A percentile compares a stretch with the other conserved stretches of the same genome.
phyloP scores from a whole-genome alignment of 2,797 vertebrate genomes.

The Mallotus villosus region DNA sequence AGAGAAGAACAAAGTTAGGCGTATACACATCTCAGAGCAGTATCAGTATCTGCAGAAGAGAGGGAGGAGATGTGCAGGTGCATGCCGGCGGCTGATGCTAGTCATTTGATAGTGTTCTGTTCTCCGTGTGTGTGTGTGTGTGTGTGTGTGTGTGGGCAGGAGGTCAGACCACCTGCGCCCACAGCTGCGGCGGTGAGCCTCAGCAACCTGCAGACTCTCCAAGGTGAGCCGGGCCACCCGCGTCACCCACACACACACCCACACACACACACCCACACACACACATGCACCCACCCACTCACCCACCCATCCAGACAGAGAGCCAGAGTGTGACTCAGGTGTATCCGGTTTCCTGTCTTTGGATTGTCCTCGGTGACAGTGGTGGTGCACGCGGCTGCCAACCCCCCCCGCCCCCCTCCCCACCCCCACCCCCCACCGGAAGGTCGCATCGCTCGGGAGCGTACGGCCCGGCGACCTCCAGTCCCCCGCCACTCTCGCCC shows the following conservation, averaged over 20 bases:
- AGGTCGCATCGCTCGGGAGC: constrained; percentile 14
- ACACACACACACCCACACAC: neutral
- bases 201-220: neutral
- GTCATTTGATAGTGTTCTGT: constrained; percentile 3
- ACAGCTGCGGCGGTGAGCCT: neutral
- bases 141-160: neutral
- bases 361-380: constrained; percentile 20
- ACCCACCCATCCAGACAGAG: neutral
- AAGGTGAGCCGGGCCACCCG: constrained; percentile 10
- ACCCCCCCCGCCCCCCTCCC: neutral
- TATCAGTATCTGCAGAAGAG: constrained; percentile 2
- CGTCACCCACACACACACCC: neutral
- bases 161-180: neutral
- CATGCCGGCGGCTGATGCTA: constrained; percentile 1
- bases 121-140: constrained; percentile 13
- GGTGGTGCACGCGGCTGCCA: constrained; percentile 25
- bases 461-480: neutral
- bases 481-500: neutral
- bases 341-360: constrained; percentile 24
- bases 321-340: constrained; percentile 5
- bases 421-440: neutral
- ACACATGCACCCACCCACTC: neutral
- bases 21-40: neutral
- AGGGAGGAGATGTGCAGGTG: neutral
- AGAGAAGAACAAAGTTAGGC: neutral